Percentiles rank a stretch among this genome's conserved stretches.
These are phyloP conservation scores for Caiman crocodilus DNA, from an alignment of 2,797 vertebrate genomes.

Conservation along the genomic window DNA sequence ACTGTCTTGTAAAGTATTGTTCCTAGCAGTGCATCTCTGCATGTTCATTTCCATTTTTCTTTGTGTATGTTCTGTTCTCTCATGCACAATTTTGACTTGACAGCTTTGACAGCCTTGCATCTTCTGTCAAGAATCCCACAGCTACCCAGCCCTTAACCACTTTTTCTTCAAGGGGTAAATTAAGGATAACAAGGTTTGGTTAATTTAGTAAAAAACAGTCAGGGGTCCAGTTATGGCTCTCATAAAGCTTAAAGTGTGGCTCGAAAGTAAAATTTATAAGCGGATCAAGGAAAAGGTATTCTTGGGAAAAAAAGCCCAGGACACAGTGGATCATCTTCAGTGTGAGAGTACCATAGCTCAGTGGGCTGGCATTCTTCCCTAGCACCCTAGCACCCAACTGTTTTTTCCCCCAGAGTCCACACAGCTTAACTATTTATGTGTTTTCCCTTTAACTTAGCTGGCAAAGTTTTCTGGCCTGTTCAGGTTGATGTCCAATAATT, in stretches of 20 bases:
- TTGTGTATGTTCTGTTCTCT: constrained; percentile 9
- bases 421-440: not conserved
- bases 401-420: not conserved
- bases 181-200: constrained; percentile 32
- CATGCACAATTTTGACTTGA: not conserved
- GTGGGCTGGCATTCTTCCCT: not conserved
- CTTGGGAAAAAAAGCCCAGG: not conserved
- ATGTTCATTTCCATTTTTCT: constrained; percentile 41
- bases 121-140: not conserved
- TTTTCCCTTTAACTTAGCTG: not conserved
- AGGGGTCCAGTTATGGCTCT: constrained; percentile 26
- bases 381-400: not conserved
- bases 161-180: constrained; percentile 58
- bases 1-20: constrained; percentile 51
- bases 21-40: constrained; percentile 64
- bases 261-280: constrained; percentile 61
- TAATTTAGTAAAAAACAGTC: constrained; percentile 38
- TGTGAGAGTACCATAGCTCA: not conserved
- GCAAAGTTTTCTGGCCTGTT: constrained; percentile 3
- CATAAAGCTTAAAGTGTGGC: constrained; percentile 54
- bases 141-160: constrained; percentile 42
- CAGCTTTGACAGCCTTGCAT: not conserved
- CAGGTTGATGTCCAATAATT: constrained; percentile 21
- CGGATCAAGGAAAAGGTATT: not conserved
- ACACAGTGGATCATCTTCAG: not conserved